A percentile compares a stretch with the other conserved stretches of the same genome.
Evolutionary conservation across 2,888 invertebrate genomes (phyloP).

Genomic region (Drosophila vallismaia): DNA sequence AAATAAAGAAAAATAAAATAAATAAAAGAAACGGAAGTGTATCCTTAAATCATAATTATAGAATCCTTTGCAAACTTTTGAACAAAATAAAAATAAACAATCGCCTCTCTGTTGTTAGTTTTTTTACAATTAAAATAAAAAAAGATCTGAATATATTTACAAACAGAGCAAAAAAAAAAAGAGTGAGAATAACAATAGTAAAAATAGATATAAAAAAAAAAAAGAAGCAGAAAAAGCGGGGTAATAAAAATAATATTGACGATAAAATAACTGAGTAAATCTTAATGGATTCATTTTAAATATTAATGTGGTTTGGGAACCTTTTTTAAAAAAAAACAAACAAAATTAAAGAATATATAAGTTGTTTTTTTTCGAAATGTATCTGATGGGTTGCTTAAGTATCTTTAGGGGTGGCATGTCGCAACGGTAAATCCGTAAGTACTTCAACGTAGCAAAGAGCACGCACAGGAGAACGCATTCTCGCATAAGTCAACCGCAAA

Average conservation of each 20-base stretch:
- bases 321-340: too few relatives aligned
- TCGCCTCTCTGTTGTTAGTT: too few relatives aligned
- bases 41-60: too few relatives aligned
- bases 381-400: background rate
- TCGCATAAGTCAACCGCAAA: conserved; percentile 24
- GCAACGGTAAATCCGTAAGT: conserved; percentile 41
- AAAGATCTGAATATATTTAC: conserved; percentile 29
- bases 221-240: background rate
- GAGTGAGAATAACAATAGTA: conserved; percentile 5
- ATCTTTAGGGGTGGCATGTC: conserved; percentile 12
- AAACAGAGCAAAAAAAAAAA: conserved; percentile 12
- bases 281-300: background rate
- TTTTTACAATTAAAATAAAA: conserved; percentile 41
- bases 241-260: background rate
- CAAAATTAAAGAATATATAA: background rate
- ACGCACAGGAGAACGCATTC: conserved; percentile 53
- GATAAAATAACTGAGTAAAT: background rate
- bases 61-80: too few relatives aligned
- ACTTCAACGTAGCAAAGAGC: conserved; percentile 40
- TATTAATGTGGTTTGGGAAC: background rate
- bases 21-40: conserved; percentile 27
- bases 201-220: conserved; percentile 23
- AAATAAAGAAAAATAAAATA: conserved; percentile 10
- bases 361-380: background rate
- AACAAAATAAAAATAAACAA: too few relatives aligned